Conservation (phyloP, 2,113 vertebrate genomes). For the Macquaria ambigua region DNA sequence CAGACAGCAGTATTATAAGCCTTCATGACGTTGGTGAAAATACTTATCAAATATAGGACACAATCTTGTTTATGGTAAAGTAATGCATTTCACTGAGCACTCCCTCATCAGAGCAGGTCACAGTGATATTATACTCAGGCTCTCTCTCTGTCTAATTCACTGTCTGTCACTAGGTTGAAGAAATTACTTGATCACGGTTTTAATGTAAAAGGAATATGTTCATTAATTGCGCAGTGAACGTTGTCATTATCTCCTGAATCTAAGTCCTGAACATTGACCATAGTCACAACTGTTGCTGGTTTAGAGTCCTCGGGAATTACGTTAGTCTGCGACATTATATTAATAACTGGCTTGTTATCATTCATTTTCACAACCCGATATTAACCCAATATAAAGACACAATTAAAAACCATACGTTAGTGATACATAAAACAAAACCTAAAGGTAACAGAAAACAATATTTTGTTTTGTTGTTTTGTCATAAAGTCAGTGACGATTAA, state of each 20-base stretch:
- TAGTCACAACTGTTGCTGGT: conserved; percentile 41
- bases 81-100: neutral
- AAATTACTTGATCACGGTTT: conserved; percentile 53
- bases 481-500: too few species aligned
- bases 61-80: neutral
- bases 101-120: too few species aligned
- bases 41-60: neutral
- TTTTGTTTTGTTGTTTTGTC: too few species aligned
- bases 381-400: too few species aligned
- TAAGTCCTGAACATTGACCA: conserved; percentile 56
- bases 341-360: conserved; percentile 62
- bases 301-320: conserved; percentile 36
- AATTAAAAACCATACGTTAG: too few species aligned
- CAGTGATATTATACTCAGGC: neutral
- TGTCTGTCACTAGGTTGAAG: conserved; percentile 55
- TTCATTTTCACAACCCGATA: conserved; percentile 15
- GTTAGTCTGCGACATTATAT: conserved; percentile 58
- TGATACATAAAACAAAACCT: too few species aligned
- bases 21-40: neutral
- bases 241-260: conserved; percentile 33
- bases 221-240: conserved; percentile 34
- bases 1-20: neutral
- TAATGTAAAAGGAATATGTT: conserved; percentile 58
- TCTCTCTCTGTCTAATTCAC: neutral
- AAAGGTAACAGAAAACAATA: too few species aligned